Conservation (phyloP, 2,797 vertebrate species). For the Epinephelus coioides region DNA sequence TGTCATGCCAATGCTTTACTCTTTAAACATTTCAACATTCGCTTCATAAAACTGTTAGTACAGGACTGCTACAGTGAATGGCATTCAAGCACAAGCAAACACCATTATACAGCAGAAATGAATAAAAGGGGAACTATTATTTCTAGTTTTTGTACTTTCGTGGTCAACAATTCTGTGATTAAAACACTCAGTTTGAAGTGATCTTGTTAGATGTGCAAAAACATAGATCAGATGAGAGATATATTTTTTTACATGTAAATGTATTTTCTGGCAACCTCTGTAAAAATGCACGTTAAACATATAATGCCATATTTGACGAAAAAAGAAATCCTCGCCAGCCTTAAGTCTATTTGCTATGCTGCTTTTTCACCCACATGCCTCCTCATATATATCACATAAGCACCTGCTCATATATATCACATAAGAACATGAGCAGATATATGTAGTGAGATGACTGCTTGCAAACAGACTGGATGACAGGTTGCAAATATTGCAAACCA, state of each 20-base stretch:
- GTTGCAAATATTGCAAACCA: constrained; percentile 66
- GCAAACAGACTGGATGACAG: constrained; percentile 70
- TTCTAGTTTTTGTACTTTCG: background rate
- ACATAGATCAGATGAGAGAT: too few relatives aligned
- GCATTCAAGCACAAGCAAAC: background rate
- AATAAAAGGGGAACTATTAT: background rate
- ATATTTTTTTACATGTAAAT: too few relatives aligned
- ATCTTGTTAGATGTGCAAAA: too few relatives aligned
- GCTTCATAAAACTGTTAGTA: background rate
- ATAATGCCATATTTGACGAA: too few relatives aligned
- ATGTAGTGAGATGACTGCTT: constrained; percentile 27
- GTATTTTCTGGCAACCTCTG: background rate
- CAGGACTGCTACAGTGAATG: background rate
- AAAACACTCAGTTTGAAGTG: too few relatives aligned
- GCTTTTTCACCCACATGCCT: background rate
- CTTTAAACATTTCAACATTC: background rate
- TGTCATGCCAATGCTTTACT: background rate
- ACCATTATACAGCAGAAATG: background rate
- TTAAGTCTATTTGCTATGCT: constrained; percentile 17
- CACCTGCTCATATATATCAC: constrained; percentile 16
- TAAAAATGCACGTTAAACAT: too few relatives aligned
- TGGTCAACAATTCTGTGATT: too few relatives aligned
- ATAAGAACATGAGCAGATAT: constrained; percentile 18
- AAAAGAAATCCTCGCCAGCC: background rate
- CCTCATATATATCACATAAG: constrained; percentile 3